Evolutionary conservation across 2,888 invertebrate genomes (phyloP).

Genomic region (Ornithoptera priamus): DNA sequence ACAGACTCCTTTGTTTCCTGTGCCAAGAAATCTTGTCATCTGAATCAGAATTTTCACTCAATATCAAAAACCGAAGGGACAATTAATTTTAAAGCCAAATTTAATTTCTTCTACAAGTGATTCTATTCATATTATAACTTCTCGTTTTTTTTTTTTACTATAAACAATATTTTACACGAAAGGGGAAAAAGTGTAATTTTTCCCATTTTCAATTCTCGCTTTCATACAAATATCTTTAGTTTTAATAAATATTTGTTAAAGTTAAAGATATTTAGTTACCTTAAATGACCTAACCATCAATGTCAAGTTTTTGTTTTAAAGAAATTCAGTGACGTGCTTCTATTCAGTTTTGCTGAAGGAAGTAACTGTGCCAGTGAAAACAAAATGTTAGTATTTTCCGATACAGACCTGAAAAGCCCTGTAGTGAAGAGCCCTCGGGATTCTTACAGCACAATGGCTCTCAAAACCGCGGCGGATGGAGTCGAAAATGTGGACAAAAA

Average conservation of each 20-base stretch:
- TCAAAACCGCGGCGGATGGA: constrained; percentile 9
- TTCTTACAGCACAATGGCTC: constrained; percentile 19
- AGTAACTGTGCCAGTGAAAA: neutral
- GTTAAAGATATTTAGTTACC: neutral
- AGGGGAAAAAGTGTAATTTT: too few species aligned
- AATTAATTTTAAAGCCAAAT: neutral
- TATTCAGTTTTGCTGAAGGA: neutral
- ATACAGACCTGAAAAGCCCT: constrained; percentile 17
- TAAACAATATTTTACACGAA: too few species aligned
- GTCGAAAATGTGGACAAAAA: constrained; percentile 9
- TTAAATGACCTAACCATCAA: neutral
- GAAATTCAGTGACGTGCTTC: neutral
- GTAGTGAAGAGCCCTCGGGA: constrained; percentile 11
- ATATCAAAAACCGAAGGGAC: neutral
- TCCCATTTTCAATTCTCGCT: too few species aligned
- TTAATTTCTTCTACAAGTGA: too few species aligned
- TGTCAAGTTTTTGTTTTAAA: neutral
- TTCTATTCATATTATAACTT: too few species aligned
- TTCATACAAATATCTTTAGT: too few species aligned
- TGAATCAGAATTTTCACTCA: constrained; percentile 2
- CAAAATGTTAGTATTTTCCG: constrained; percentile 15
- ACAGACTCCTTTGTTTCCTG: constrained; percentile 15
- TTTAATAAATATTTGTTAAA: too few species aligned
- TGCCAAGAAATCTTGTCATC: constrained; percentile 23
- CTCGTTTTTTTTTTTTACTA: too few species aligned